These are phyloP conservation scores for Helostoma temminkii DNA, from an alignment of 2,797 vertebrate genomes.

Conservation along the genomic window DNA sequence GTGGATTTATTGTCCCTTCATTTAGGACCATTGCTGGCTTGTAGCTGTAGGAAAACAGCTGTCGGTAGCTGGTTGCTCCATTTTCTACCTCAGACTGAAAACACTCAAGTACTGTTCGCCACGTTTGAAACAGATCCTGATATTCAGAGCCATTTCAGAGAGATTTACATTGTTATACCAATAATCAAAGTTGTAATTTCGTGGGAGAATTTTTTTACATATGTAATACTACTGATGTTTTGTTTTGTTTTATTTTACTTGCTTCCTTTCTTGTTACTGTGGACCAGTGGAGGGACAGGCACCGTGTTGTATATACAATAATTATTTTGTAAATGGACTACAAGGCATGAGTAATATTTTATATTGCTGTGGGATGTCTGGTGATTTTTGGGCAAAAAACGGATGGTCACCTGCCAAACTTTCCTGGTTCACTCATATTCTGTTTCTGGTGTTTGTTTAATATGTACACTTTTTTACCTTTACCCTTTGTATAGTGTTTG, in stretches of 20 bases:
- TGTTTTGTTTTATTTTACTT: not conserved
- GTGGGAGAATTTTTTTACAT: not conserved
- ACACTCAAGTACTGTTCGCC: slow-evolving; percentile 3
- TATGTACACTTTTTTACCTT: not conserved
- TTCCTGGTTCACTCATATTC: not conserved
- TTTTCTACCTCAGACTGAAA: slow-evolving; percentile 68
- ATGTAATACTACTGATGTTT: slow-evolving; percentile 20
- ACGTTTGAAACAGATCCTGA: not conserved
- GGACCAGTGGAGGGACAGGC: not conserved
- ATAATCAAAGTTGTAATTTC: not conserved
- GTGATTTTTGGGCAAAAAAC: too few relatives aligned
- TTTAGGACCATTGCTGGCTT: slow-evolving; percentile 74
- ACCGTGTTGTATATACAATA: too few relatives aligned
- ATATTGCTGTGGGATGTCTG: too few relatives aligned
- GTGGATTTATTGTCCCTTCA: slow-evolving; percentile 63
- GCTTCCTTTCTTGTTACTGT: not conserved
- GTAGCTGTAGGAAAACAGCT: slow-evolving; percentile 16
- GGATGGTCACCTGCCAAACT: not conserved
- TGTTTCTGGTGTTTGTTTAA: not conserved
- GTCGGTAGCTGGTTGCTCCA: not conserved
- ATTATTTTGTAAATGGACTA: too few relatives aligned
- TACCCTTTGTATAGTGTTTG: not conserved
- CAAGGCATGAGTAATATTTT: too few relatives aligned
- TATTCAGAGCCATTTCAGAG: not conserved
- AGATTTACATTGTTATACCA: too few relatives aligned